phyloP scores from a whole-genome alignment of 2,888 invertebrate species.

The Lobophora halterata region DNA sequence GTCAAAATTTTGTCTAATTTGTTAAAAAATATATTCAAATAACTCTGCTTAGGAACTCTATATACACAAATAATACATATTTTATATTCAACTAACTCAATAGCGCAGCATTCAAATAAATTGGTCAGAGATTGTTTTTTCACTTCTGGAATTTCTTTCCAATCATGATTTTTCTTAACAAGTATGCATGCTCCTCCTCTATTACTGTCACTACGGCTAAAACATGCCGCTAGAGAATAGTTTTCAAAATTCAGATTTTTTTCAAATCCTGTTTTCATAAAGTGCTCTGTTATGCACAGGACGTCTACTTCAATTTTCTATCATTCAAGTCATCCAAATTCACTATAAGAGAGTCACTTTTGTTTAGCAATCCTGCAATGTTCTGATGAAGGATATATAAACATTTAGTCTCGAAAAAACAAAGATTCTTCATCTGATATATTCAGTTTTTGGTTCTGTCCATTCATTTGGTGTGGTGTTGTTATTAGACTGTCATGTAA shows the following conservation, averaged over 20 bases:
- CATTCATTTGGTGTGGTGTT: too few relatives aligned
- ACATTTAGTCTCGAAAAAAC: constrained; percentile 5
- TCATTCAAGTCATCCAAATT: not conserved
- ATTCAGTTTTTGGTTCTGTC: too few relatives aligned
- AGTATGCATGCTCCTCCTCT: constrained; percentile 16
- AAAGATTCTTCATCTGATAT: not conserved
- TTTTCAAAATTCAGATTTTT: too few relatives aligned
- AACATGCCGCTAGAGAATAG: constrained; percentile 6
- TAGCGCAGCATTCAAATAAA: constrained; percentile 14
- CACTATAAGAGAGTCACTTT: not conserved
- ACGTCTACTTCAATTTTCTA: constrained; percentile 1
- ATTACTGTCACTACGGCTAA: constrained; percentile 3
- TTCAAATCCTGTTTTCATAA: not conserved
- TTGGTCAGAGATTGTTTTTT: not conserved
- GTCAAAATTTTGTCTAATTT: not conserved
- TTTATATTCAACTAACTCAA: constrained; percentile 9
- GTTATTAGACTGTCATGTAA: too few relatives aligned
- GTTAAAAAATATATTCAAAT: not conserved
- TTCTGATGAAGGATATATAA: constrained; percentile 5
- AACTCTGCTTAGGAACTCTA: constrained; percentile 9
- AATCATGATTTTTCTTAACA: constrained; percentile 1
- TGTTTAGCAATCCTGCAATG: constrained; percentile 1
- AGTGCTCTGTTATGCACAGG: constrained; percentile 4
- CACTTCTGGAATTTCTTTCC: constrained; percentile 4
- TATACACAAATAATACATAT: constrained; percentile 11